phyloP scores from a whole-genome alignment of 2,797 vertebrate species.

The Tapera naevia region DNA sequence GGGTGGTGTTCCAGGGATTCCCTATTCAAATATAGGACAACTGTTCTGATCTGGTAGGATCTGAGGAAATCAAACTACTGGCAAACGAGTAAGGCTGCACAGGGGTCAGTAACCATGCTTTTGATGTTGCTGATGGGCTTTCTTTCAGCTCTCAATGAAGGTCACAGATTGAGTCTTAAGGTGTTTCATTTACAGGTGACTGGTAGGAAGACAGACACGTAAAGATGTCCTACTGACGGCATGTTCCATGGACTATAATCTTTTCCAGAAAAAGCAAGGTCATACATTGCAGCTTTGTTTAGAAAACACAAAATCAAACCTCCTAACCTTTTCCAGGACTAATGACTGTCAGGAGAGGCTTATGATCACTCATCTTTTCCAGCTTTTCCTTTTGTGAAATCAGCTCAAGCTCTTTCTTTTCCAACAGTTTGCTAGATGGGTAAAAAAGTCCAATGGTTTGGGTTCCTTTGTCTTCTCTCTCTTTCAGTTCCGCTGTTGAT shows the following conservation, averaged over 20 bases:
- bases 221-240: not conserved
- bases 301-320: not conserved
- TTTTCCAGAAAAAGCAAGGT: not conserved
- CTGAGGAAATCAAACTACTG: not conserved
- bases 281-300: not conserved
- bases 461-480: constrained; percentile 76
- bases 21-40: not conserved
- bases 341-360: constrained; percentile 82
- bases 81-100: not conserved
- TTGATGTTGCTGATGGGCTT: not conserved
- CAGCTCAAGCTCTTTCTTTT: constrained; percentile 79
- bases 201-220: not conserved
- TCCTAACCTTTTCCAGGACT: constrained; percentile 91
- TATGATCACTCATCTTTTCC: constrained; percentile 78
- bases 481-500: not conserved
- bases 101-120: not conserved
- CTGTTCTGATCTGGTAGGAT: not conserved
- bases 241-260: not conserved
- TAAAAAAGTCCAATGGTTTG: constrained; percentile 91
- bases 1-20: not conserved
- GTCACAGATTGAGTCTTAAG: not conserved
- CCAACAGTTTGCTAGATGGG: constrained; percentile 83
- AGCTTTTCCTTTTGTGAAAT: constrained; percentile 71
- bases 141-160: not conserved
- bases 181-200: not conserved